These are phyloP conservation scores for Drosophila burlai DNA, from an alignment of 1,140 invertebrate genomes.

Conservation along the genomic window DNA sequence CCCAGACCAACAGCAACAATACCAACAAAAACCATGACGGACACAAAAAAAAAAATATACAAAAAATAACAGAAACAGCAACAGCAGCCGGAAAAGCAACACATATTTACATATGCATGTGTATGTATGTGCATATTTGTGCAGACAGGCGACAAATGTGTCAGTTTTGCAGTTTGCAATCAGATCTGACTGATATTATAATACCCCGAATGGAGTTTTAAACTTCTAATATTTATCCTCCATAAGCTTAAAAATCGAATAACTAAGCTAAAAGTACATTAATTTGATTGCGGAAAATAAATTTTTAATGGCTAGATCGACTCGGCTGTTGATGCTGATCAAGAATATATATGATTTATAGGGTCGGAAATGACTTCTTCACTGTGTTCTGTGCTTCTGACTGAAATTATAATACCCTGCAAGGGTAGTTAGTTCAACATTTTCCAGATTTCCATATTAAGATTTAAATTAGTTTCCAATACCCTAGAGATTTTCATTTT, in stretches of 20 bases:
- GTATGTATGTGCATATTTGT: not conserved
- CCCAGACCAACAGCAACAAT: slow-evolving; percentile 31
- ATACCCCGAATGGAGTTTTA: too few relatives aligned
- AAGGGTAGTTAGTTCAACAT: not conserved
- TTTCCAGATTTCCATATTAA: not conserved
- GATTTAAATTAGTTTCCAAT: not conserved
- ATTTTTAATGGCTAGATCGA: too few relatives aligned
- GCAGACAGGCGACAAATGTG: slow-evolving; percentile 38
- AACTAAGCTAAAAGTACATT: too few relatives aligned
- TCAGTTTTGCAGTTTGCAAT: not conserved
- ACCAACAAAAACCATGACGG: slow-evolving; percentile 25
- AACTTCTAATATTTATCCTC: too few relatives aligned
- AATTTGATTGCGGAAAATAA: too few relatives aligned
- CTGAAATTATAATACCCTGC: too few relatives aligned
- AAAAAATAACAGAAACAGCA: slow-evolving; percentile 18
- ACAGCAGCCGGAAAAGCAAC: slow-evolving; percentile 23
- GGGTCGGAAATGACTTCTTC: too few relatives aligned
- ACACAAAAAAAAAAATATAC: slow-evolving; percentile 6
- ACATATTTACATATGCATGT: slow-evolving; percentile 8
- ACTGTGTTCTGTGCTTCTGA: too few relatives aligned
- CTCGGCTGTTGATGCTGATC: too few relatives aligned
- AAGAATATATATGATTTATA: too few relatives aligned
- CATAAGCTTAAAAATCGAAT: too few relatives aligned
- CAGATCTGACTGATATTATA: too few relatives aligned
- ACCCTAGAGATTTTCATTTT: not conserved